phyloP scores from a whole-genome alignment of 2,888 invertebrate genomes.

The Lepidochrysops patricia region DNA sequence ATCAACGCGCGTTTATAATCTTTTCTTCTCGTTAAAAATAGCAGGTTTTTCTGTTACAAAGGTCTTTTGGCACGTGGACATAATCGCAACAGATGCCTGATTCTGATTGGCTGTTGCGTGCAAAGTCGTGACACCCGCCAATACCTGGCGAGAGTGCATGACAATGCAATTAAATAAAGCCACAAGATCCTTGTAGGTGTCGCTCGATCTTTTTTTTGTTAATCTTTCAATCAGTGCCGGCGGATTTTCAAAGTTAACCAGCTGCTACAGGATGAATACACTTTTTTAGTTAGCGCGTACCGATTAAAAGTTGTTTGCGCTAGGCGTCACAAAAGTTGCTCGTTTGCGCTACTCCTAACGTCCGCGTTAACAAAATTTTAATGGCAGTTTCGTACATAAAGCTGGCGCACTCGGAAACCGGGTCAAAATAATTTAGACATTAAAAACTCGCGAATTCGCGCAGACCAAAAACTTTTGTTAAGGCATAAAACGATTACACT shows the following conservation, averaged over 20 bases:
- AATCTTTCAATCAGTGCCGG: background rate
- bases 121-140: too few species aligned
- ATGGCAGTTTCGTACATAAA: background rate
- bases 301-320: background rate
- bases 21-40: too few species aligned
- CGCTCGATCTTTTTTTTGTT: background rate
- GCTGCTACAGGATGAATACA: background rate
- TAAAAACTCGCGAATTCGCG: background rate
- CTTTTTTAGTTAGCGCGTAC: background rate
- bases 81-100: too few species aligned
- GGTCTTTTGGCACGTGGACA: too few species aligned
- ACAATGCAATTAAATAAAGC: too few species aligned
- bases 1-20: too few species aligned
- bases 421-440: constrained; percentile 11
- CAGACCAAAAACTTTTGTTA: background rate
- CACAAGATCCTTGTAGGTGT: too few species aligned
- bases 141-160: too few species aligned
- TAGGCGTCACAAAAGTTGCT: background rate
- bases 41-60: too few species aligned
- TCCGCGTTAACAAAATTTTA: background rate
- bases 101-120: too few species aligned
- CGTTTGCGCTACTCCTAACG: background rate
- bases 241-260: background rate
- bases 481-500: constrained; percentile 1
- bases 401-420: background rate